Conservation (phyloP, 2,113 vertebrate genomes). For the Strix aluco region DNA sequence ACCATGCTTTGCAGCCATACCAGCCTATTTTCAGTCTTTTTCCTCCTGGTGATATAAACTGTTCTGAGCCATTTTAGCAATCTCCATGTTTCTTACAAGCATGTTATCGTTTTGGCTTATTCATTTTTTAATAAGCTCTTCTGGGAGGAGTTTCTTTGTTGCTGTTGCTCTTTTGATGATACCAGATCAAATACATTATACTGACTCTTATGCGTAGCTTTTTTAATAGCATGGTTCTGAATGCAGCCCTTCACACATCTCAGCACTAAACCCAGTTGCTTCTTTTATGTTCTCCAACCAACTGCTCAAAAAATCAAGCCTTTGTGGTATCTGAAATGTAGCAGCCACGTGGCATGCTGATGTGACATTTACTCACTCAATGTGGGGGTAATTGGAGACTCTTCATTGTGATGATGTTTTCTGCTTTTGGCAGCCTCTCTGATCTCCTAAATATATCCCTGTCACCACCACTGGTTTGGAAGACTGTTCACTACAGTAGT, state of each 20-base stretch:
- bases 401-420: neutral
- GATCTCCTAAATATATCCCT: neutral
- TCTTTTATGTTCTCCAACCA: neutral
- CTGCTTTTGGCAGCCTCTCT: neutral
- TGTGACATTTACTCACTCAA: neutral
- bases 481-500: neutral
- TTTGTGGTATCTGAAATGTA: neutral
- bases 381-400: neutral
- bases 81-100: neutral
- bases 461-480: neutral
- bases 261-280: neutral
- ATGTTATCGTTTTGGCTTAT: neutral
- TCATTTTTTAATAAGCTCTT: neutral
- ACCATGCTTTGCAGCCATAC: neutral
- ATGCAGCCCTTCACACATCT: neutral
- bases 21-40: neutral
- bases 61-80: neutral
- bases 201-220: neutral
- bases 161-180: neutral
- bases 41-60: neutral
- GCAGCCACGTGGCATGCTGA: neutral
- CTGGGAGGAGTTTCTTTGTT: neutral
- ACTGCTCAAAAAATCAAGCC: neutral
- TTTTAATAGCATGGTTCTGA: neutral
- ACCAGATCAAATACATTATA: neutral